Base-by-base conservation (phyloP, 2,113 vertebrate species). In the Fulmarus glacialis region DNA sequence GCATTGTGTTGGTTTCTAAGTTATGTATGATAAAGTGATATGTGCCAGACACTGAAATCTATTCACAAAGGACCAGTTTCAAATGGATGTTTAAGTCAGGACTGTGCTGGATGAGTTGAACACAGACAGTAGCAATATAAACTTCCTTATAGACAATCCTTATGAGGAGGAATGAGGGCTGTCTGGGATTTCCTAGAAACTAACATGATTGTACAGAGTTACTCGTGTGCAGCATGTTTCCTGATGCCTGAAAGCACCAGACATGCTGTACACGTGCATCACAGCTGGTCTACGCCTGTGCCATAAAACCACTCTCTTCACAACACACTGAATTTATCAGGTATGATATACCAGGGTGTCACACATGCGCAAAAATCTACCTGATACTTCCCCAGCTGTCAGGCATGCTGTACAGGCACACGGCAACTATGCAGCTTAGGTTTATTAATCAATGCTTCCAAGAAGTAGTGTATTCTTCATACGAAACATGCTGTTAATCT, bases 361-460 rank as follows among this genome's bases (percentile, higher is more conserved):
- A 53, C 70, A 79, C 16, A 7, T 21, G 8, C n/a, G 58, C 42
- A 53, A 19, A 90, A 23, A 16, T 34, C 32, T n/a, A 53, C 45
- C 30, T 85, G 36, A 64, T 78, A 62, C 27, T 71, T 85, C 12
- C 47, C n/a, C 91, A 85, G 70, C 29, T 87, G 64, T 58, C 64
- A 79, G 79, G 8, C 59, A 74, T 8, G n/a, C 21, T 82, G 32
- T 30, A 29, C 38, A 79, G 47, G 17, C 60, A 71, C 32, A 38
- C 1, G 9, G 8, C 15, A 86, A 3, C 74, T 47, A 4, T 11
- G 32, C 13, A 38, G 9, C 0, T 1, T 7, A 20, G 6, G 19
- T 20, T 88, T 87, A 90, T 58, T 92, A 67, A 59, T 67, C 71
- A 50, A 16, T 23, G 19, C 29, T 90, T 89, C 38, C 38, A 32